Percentiles rank a stretch among this genome's conserved stretches.
These are phyloP conservation scores for Piscicola geometra DNA, from an alignment of 2,888 invertebrate species.

Conservation along the genomic window DNA sequence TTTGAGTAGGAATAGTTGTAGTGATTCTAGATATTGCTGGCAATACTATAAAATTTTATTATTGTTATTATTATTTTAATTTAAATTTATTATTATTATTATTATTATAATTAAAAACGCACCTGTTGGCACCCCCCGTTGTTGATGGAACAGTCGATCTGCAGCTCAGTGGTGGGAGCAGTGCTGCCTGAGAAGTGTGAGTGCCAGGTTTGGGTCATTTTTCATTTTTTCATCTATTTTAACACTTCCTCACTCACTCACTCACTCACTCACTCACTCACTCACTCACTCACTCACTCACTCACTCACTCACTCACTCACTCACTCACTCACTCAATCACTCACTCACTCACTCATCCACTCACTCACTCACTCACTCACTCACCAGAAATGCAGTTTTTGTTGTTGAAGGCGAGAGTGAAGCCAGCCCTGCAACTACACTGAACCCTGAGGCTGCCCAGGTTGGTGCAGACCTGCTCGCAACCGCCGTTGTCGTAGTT, in stretches of 20 bases:
- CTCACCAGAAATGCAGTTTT: slow-evolving; percentile 3
- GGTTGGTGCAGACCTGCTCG: slow-evolving; percentile 26
- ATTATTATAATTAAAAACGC: not conserved
- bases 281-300: too few relatives aligned
- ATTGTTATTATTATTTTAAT: too few relatives aligned
- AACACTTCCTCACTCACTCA: too few relatives aligned
- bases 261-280: too few relatives aligned
- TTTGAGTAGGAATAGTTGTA: too few relatives aligned
- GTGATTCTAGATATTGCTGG: too few relatives aligned
- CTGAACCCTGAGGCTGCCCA: slow-evolving; percentile 23
- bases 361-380: too few relatives aligned
- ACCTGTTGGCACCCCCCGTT: slow-evolving; percentile 29
- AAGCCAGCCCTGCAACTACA: slow-evolving; percentile 2
- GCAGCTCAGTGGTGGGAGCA: not conserved
- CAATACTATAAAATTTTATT: too few relatives aligned
- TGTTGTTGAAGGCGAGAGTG: slow-evolving; percentile 15
- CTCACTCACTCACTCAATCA: not conserved
- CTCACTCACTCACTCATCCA: not conserved
- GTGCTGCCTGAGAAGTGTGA: not conserved
- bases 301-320: too few relatives aligned
- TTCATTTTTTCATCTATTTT: too few relatives aligned
- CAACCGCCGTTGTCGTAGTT: slow-evolving; percentile 29
- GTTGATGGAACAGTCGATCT: slow-evolving; percentile 16
- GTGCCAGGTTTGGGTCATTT: not conserved
- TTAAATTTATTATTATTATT: not conserved